These are phyloP conservation scores for Acropternis orthonyx DNA, from an alignment of 2,797 vertebrate genomes.

Conservation along the genomic window DNA sequence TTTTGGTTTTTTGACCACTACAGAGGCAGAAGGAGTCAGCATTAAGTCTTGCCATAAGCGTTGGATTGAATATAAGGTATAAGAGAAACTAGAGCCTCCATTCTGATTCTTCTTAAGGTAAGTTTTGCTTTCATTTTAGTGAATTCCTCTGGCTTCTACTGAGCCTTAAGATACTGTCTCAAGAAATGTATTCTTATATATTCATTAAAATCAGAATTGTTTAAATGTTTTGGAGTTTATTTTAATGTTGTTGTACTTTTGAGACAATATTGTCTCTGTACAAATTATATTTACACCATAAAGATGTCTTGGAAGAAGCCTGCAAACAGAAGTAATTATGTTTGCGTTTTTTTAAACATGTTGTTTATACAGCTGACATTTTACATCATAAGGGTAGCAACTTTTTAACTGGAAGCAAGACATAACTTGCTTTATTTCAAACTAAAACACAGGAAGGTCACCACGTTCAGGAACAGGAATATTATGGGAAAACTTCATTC, in stretches of 20 bases:
- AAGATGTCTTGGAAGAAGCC: background rate
- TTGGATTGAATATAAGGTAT: background rate
- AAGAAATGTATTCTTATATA: background rate
- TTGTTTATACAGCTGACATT: background rate
- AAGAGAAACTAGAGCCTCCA: background rate
- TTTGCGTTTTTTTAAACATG: fast-evolving
- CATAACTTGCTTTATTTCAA: background rate
- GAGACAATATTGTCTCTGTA: background rate
- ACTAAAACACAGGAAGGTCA: background rate
- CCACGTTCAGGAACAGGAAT: background rate
- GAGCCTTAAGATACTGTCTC: background rate
- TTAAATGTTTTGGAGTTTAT: background rate
- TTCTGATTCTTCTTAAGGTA: background rate
- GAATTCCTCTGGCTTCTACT: background rate
- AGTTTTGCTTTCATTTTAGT: background rate
- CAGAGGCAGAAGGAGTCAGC: background rate
- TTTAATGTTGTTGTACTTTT: background rate
- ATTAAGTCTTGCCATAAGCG: background rate
- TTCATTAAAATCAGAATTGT: background rate
- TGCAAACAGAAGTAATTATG: background rate
- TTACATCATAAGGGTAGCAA: background rate
- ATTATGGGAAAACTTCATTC: background rate
- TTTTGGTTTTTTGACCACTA: background rate
- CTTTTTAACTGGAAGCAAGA: background rate
- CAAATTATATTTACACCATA: background rate